Conservation (phyloP, 2,797 vertebrate species). For the Siniperca scherzeri region DNA sequence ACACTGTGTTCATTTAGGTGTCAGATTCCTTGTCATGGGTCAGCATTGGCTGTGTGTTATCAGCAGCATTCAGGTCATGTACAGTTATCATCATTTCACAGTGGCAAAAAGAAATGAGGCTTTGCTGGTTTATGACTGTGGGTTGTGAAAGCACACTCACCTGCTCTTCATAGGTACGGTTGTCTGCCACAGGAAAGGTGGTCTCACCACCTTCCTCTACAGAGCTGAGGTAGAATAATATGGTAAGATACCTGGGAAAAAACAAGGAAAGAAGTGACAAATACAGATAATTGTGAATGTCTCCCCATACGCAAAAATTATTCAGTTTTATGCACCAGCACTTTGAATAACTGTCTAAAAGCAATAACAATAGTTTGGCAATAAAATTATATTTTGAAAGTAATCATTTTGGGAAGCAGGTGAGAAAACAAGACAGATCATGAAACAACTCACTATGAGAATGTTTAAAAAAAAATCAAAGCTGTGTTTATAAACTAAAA, state of each 20-base stretch:
- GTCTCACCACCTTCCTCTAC: slow-evolving; percentile 94
- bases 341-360: background rate
- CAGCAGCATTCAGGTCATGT: slow-evolving; percentile 32
- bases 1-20: slow-evolving; percentile 22
- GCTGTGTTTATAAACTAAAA: background rate
- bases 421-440: background rate
- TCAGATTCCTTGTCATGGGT: slow-evolving; percentile 59
- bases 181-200: slow-evolving; percentile 96
- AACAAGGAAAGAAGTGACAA: background rate
- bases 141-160: slow-evolving; percentile 76
- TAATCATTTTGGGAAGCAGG: background rate
- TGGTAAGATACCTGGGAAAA: slow-evolving; percentile 90
- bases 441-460: background rate
- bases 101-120: background rate
- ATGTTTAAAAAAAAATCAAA: background rate
- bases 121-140: background rate
- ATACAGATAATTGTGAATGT: background rate
- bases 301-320: background rate
- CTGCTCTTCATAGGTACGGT: slow-evolving; percentile 95
- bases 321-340: background rate
- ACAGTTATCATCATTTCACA: slow-evolving; percentile 36
- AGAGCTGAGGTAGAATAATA: slow-evolving; percentile 94
- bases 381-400: background rate
- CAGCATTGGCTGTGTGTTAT: slow-evolving; percentile 28
- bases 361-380: background rate